Conservation (phyloP, 2,797 vertebrate genomes). For the Cheirogaleus major region DNA sequence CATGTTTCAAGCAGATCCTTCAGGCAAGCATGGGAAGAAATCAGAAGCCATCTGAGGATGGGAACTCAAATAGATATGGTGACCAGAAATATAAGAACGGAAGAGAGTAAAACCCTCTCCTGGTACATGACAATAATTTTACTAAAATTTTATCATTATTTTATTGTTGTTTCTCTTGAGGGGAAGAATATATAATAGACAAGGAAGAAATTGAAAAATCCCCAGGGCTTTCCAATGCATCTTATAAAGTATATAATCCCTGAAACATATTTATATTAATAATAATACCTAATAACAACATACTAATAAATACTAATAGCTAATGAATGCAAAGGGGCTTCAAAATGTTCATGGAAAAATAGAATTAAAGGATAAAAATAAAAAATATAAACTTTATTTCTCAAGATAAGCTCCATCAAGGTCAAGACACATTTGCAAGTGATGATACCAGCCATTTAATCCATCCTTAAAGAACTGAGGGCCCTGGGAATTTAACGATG, state of each 20-base stretch:
- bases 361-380: too few relatives aligned
- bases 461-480: too few relatives aligned
- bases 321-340: background rate
- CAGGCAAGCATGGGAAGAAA: background rate
- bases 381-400: too few relatives aligned
- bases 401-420: too few relatives aligned
- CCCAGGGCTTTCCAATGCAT: background rate
- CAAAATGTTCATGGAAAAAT: too few relatives aligned
- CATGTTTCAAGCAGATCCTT: background rate
- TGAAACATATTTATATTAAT: background rate
- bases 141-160: background rate
- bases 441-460: too few relatives aligned
- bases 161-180: background rate
- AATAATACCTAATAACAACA: background rate
- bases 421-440: too few relatives aligned
- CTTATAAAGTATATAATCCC: background rate
- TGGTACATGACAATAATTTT: background rate
- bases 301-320: background rate
- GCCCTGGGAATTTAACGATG: too few relatives aligned
- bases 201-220: background rate
- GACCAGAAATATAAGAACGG: background rate
- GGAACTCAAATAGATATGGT: background rate
- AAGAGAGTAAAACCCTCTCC: background rate
- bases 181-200: background rate
- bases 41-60: background rate